Evolutionary conservation across 1,140 invertebrate genomes (phyloP), one percentile per base, ranked within the genome.

Genomic region (Frieseomelitta varia): DNA sequence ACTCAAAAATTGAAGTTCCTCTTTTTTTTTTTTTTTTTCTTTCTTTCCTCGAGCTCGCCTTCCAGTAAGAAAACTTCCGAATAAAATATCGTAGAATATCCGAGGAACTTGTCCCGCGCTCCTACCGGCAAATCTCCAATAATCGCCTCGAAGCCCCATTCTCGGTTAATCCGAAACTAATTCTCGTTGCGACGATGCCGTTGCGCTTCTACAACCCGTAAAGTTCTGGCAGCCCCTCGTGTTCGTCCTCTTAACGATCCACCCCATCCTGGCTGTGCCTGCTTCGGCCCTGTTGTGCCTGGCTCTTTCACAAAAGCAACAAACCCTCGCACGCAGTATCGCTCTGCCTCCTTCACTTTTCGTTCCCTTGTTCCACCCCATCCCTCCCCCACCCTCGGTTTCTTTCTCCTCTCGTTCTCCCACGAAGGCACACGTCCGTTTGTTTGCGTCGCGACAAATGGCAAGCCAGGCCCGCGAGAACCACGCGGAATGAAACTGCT

Each of bases 81-180:
- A 47, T 11, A 8, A 47, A 47, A 47, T 47, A 47, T 47, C 39
- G 39, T 47, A 27, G 4, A 63, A 15, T 0, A 4, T 27, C 91
- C 91, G 91, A 53, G 89, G 85, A 90, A 93, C 91, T 93, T 91
- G 92, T 93, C 92, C 4, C 6, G 91, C 91, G 89, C 91, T 91
- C 85, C 91, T 90, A 90, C 92, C 91, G 92, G 92, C 90, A 92
- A 93, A 93, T 91, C 90, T 93, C 89, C 2, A 91, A 92, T 93
- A 94, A 94, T 93, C 92, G 91, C 90, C 89, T 90, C 82, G 91
- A 94, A 94, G 92, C 92, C 92, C 89, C 85, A 92, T 92, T 34
- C 27, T 56, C 87, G 89, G 91, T 93, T 93, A 93, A 93, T 93
- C 90, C 91, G 82, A 88, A 89, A 91, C 89, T 93, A 93, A 94